These are phyloP conservation scores for Sciaenops ocellatus DNA, from an alignment of 2,797 vertebrate species.

Conservation along the genomic window DNA sequence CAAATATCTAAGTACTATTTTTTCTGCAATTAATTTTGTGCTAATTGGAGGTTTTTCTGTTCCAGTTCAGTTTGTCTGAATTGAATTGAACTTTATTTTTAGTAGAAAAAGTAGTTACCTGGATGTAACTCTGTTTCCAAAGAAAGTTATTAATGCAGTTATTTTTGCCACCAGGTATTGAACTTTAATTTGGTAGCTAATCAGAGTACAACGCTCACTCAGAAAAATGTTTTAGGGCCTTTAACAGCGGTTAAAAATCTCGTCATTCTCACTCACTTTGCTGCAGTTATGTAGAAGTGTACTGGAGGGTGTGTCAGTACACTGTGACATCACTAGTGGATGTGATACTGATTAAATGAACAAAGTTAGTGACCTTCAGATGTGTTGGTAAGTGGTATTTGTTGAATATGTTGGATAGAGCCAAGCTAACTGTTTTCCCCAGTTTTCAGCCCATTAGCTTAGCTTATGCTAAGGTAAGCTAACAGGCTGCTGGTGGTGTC, in stretches of 20 bases:
- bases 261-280: background rate
- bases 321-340: background rate
- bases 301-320: no score
- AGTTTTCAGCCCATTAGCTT: background rate
- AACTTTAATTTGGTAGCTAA: background rate
- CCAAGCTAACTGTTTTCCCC: background rate
- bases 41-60: background rate
- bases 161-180: background rate
- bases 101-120: background rate
- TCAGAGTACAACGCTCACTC: background rate
- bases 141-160: no score
- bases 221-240: background rate
- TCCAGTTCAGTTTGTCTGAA: background rate
- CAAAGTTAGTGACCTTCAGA: background rate
- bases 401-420: background rate
- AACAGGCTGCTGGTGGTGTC: background rate
- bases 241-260: background rate
- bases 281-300: background rate
- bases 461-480: constrained; percentile 19
- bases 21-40: background rate
- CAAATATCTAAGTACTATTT: background rate
- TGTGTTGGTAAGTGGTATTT: background rate
- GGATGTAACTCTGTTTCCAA: background rate
- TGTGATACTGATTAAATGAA: background rate
- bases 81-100: no score